Conservation (phyloP, 2,113 vertebrate species). For the Pristiophorus japonicus region DNA sequence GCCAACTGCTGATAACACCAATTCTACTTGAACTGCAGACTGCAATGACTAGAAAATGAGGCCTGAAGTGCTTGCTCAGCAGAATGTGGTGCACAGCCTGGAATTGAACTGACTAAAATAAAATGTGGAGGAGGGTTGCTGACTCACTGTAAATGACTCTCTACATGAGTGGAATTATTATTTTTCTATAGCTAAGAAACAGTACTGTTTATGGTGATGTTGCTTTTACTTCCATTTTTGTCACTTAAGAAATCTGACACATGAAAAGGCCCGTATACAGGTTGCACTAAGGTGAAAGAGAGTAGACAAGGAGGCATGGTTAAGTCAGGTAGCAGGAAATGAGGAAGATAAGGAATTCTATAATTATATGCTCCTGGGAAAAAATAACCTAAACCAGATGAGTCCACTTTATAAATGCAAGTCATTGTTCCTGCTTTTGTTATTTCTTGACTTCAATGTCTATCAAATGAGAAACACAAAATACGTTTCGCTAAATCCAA, state of each 20-base stretch:
- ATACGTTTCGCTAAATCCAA: not conserved
- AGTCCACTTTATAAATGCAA: not conserved
- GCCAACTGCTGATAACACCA: not conserved
- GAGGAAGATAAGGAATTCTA: not conserved
- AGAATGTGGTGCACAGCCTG: not conserved
- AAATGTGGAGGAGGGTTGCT: slow-evolving; percentile 20
- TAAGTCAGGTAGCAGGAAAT: not conserved
- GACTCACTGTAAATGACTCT: slow-evolving; percentile 25
- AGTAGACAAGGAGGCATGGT: not conserved
- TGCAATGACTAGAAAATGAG: not conserved
- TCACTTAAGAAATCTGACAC: not conserved
- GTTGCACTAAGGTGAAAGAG: not conserved
- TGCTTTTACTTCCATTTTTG: not conserved
- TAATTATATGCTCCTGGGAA: not conserved
- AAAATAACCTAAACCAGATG: not conserved
- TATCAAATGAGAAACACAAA: not conserved
- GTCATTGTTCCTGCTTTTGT: not conserved
- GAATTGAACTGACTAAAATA: slow-evolving; percentile 26
- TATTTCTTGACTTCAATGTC: not conserved
- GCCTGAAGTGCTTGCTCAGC: slow-evolving; percentile 20
- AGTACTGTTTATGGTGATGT: slow-evolving; percentile 7
- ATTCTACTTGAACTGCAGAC: slow-evolving; percentile 10
- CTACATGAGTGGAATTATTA: slow-evolving; percentile 21
- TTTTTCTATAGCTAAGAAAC: not conserved
- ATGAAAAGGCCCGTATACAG: not conserved